Evolutionary conservation across 2,797 vertebrate species (phyloP).

Genomic region (Carcharodon carcharias): DNA sequence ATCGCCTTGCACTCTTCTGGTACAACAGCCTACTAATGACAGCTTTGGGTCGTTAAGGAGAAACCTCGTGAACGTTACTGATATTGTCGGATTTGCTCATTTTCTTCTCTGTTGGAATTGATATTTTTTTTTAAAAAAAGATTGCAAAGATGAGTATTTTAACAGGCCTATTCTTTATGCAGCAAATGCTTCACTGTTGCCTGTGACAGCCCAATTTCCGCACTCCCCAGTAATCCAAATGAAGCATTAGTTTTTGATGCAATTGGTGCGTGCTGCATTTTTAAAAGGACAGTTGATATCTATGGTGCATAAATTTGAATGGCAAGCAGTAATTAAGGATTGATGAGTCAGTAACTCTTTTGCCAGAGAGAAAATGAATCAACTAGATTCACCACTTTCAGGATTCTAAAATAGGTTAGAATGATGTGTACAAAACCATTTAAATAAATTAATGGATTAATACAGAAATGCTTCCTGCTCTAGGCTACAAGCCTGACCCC

Average conservation of each 20-base stretch:
- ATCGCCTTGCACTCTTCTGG: neutral
- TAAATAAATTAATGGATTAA: neutral
- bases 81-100: neutral
- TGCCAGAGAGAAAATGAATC: slow-evolving; percentile 6
- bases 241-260: neutral
- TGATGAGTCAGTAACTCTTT: neutral
- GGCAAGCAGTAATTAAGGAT: slow-evolving; percentile 16
- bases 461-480: neutral
- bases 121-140: neutral
- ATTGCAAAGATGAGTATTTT: neutral
- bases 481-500: neutral
- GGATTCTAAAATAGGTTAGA: neutral
- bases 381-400: slow-evolving; percentile 1
- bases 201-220: neutral
- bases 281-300: neutral
- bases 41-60: neutral
- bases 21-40: neutral
- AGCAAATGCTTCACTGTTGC: neutral
- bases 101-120: neutral
- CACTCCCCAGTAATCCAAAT: neutral
- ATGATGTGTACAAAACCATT: neutral
- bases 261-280: neutral
- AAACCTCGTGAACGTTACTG: neutral
- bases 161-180: neutral
- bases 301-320: slow-evolving; percentile 28